Base-by-base conservation (phyloP, 2,888 invertebrate genomes). In the Euzophera pinguis region DNA sequence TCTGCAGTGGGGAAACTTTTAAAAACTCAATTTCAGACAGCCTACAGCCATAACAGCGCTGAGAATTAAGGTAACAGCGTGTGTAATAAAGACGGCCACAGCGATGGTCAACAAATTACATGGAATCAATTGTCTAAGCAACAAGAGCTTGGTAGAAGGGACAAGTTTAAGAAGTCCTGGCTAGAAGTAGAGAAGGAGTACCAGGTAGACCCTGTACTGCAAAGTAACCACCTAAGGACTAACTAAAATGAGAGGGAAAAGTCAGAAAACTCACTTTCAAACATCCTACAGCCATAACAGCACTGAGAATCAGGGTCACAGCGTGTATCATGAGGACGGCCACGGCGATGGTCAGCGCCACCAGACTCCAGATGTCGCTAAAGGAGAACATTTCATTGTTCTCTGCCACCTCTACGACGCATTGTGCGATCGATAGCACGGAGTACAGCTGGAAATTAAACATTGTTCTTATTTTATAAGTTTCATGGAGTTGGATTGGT, bases 31-130 rank as follows among this genome's bases (percentile, higher is more conserved):
- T 69, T 75, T 73, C 13, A 89, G 57, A 8, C 75, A 74, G 0
- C 89, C 89, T 1, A 87, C 67, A 35, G 89, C 65, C 82, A 89
- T 80, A 6, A 88, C 53, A 0, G 84, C 73, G 6, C 79, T 84
- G 0, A 89, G 70, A 41, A 80, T 61, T 50, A 89, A 61, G 0
- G 87, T 84, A 57, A 83, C 56, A 0, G 64, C 57, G 50, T 86
- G 78, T 0, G 70, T 61, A 3, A 78, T 59, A 14, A 76, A 74
- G 9, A 75, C 64, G 0, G 54, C 53, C 1, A 84, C 53, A 3
- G 27, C 13, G 3, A 50, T n/a, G 1, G 10, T 29, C 0, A 64
- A 54, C n/a, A n/a, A n/a, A n/a, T n/a, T n/a, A n/a, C n/a, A n/a
- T n/a, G n/a, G n/a, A n/a, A n/a, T n/a, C n/a, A n/a, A n/a, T n/a